phyloP scores from a whole-genome alignment of 30 jellyfish, hydroid and myxozoan genomes.

The Cassiopea andromeda region DNA sequence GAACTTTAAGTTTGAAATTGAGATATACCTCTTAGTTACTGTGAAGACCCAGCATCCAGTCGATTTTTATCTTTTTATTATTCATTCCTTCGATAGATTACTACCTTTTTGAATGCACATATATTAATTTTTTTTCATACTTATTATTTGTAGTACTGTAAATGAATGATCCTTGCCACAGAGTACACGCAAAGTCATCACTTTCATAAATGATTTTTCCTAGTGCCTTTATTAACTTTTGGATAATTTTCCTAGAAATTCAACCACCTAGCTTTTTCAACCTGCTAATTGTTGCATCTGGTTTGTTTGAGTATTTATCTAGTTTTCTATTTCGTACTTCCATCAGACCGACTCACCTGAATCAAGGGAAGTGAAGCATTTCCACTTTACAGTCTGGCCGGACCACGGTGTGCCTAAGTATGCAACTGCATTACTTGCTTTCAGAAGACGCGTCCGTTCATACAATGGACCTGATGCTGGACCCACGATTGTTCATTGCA shows the following conservation, averaged over 20 bases:
- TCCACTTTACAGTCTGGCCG: conserved; percentile 97
- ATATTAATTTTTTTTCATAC: too few species aligned
- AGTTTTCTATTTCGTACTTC: background rate
- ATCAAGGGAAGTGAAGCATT: conserved; percentile 88
- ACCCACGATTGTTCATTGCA: conserved; percentile 93
- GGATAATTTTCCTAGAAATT: background rate
- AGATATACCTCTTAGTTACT: too few species aligned
- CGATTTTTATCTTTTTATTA: too few species aligned
- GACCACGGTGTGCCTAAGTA: conserved; percentile 95
- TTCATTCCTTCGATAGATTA: too few species aligned
- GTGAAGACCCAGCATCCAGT: too few species aligned
- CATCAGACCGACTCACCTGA: conserved; percentile 72
- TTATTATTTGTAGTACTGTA: too few species aligned
- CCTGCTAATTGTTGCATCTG: background rate
- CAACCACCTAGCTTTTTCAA: background rate
- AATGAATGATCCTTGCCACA: too few species aligned
- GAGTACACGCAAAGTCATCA: too few species aligned
- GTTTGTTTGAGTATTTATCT: background rate
- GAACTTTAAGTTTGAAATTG: too few species aligned
- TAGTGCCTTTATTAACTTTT: too few species aligned
- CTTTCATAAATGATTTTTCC: too few species aligned
- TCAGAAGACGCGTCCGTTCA: conserved; percentile 83
- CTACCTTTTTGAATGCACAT: too few species aligned
- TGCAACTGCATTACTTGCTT: conserved; percentile 84
- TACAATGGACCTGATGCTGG: conserved; percentile 80